A percentile compares a stretch with the other conserved stretches of the same genome.
Evolutionary conservation across 2,113 vertebrate species (phyloP).

Genomic region (Phrynosoma blainvillii): DNA sequence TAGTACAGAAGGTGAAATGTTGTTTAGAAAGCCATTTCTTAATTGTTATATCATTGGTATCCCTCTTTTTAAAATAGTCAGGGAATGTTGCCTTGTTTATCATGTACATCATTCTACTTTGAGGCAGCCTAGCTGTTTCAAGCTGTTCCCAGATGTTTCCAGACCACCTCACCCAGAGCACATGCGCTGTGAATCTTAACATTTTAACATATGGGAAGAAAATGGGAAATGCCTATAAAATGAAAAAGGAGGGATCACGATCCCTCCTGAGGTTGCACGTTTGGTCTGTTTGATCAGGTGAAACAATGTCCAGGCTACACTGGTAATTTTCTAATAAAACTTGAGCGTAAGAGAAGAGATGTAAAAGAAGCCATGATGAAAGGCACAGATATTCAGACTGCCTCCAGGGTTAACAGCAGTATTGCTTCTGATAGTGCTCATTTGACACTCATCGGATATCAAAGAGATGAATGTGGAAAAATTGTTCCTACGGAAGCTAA

Average conservation of each 20-base stretch:
- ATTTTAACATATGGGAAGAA: not conserved
- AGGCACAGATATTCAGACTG: constrained; percentile 6
- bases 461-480: constrained; percentile 6
- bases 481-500: not conserved
- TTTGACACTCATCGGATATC: not conserved
- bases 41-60: not conserved
- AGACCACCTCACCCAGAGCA: not conserved
- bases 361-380: constrained; percentile 22
- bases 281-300: not conserved
- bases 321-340: constrained; percentile 25
- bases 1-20: not conserved
- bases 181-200: not conserved
- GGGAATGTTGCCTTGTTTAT: not conserved
- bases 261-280: not conserved
- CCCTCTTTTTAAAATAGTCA: not conserved
- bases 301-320: not conserved
- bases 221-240: constrained; percentile 11
- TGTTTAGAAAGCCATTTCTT: not conserved
- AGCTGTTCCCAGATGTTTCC: too few species aligned
- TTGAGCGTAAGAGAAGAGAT: not conserved
- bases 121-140: not conserved
- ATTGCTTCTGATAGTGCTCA: constrained; percentile 36
- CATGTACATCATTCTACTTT: not conserved
- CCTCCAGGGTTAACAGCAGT: not conserved
- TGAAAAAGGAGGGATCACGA: not conserved